Percentiles rank a stretch among this genome's conserved stretches.
These are phyloP conservation scores for Arge pagana DNA, from an alignment of 2,888 invertebrate species.

Conservation along the genomic window DNA sequence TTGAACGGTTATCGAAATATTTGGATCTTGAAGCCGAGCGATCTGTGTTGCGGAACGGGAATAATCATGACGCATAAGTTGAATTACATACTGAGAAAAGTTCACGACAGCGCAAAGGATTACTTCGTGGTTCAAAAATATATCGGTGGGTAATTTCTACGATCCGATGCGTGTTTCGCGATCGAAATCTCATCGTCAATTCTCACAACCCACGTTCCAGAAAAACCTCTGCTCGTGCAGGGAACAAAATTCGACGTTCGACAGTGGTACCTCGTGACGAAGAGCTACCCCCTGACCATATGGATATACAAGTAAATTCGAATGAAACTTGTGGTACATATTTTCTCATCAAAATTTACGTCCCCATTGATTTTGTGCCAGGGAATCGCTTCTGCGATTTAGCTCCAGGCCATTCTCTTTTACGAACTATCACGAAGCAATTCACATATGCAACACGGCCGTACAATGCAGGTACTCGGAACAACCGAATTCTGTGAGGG, in stretches of 20 bases:
- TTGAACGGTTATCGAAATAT: constrained; percentile 79
- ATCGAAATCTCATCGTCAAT: constrained; percentile 32
- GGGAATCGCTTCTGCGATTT: constrained; percentile 79
- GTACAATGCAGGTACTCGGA: constrained; percentile 75
- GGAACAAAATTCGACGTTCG: constrained; percentile 87
- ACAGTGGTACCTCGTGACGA: constrained; percentile 82
- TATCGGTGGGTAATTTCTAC: constrained; percentile 65
- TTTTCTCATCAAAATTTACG: constrained; percentile 4
- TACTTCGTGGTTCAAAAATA: constrained; percentile 85
- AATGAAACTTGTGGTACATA: constrained; percentile 27
- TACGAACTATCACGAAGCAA: constrained; percentile 75
- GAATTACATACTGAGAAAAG: constrained; percentile 68
- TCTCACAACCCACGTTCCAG: constrained; percentile 57
- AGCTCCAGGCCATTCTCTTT: constrained; percentile 78
- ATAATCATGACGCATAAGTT: constrained; percentile 76
- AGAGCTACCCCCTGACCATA: constrained; percentile 73
- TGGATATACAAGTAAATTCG: constrained; percentile 74
- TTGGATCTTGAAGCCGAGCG: constrained; percentile 85
- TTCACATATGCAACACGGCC: constrained; percentile 85
- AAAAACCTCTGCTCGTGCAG: constrained; percentile 76
- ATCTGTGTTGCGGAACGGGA: constrained; percentile 77
- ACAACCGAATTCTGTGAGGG: constrained; percentile 41
- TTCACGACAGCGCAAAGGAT: constrained; percentile 61
- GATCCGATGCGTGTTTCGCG: constrained; percentile 32
- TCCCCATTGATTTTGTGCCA: constrained; percentile 38